These are phyloP conservation scores for Crenichthys baileyi DNA, from an alignment of 2,797 vertebrate species.

Conservation along the genomic window DNA sequence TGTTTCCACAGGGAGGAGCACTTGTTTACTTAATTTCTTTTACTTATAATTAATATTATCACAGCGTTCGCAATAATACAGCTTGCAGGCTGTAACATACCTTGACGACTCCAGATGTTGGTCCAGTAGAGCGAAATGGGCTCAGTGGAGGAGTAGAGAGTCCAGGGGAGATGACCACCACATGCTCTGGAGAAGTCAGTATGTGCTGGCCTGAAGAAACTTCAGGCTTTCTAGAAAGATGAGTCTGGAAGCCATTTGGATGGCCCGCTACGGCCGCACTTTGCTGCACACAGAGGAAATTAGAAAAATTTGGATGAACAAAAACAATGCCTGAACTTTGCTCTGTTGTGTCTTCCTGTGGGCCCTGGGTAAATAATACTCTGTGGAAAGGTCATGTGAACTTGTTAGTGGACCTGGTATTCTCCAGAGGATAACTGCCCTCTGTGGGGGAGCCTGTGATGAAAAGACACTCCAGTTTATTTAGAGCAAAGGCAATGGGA, in stretches of 20 bases:
- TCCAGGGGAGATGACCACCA: constrained; percentile 78
- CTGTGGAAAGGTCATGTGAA: constrained; percentile 67
- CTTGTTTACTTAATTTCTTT: constrained; percentile 37
- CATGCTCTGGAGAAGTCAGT: constrained; percentile 68
- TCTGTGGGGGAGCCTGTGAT: constrained; percentile 49
- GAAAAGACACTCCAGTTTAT: constrained; percentile 75
- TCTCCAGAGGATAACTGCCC: constrained; percentile 62
- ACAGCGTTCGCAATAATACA: constrained; percentile 11
- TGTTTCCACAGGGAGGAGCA: constrained; percentile 74
- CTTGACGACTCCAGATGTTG: constrained; percentile 60
- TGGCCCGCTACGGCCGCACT: constrained; percentile 59
- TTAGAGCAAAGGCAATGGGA: constrained; percentile 72
- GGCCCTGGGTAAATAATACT: constrained; percentile 50
- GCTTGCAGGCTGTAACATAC: constrained; percentile 47
- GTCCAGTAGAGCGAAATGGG: constrained; percentile 62
- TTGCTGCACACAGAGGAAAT: constrained; percentile 63
- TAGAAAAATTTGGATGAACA: constrained; percentile 54
- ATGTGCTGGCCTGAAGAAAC: constrained; percentile 56
- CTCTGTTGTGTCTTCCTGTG: constrained; percentile 38
- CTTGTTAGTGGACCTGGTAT: constrained; percentile 54
- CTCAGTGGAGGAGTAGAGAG: constrained; percentile 76
- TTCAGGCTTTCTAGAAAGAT: constrained; percentile 61
- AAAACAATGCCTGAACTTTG: constrained; percentile 57
- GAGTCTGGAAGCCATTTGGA: constrained; percentile 70
- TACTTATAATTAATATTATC: not conserved